phyloP scores from a whole-genome alignment of 2,888 invertebrate genomes.

The Itoplectis maculator region DNA sequence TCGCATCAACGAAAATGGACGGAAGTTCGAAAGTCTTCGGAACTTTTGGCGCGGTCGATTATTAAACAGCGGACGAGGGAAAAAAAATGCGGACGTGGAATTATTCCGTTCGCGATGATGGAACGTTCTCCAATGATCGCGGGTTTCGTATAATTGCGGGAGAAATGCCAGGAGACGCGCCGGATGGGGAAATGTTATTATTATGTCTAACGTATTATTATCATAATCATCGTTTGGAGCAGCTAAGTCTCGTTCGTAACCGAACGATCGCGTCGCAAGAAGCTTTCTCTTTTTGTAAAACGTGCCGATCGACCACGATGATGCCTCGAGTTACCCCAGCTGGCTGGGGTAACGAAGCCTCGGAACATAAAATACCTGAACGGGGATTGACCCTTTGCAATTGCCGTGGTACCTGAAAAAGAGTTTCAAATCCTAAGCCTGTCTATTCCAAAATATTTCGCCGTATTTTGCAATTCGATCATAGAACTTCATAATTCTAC shows the following conservation, averaged over 20 bases:
- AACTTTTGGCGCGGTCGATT: conserved; percentile 24
- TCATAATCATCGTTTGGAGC: conserved; percentile 60
- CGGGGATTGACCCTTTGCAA: conserved; percentile 4
- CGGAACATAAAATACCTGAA: conserved; percentile 32
- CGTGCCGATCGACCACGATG: conserved; percentile 15
- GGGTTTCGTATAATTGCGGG: conserved; percentile 57
- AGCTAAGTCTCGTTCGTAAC: conserved; percentile 31
- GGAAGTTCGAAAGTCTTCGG: conserved; percentile 22
- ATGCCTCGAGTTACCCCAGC: not conserved
- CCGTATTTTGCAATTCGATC: conserved; percentile 36
- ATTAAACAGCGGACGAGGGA: conserved; percentile 22
- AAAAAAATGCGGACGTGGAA: conserved; percentile 1
- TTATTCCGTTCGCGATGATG: conserved; percentile 9
- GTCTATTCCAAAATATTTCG: not conserved
- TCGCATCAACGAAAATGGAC: conserved; percentile 44
- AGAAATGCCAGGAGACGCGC: conserved; percentile 46
- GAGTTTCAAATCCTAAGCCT: not conserved
- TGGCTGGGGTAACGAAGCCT: not conserved
- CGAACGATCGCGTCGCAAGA: conserved; percentile 34
- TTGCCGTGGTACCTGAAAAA: conserved; percentile 12
- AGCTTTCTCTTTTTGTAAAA: conserved; percentile 56
- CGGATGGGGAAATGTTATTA: conserved; percentile 14
- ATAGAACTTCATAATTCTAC: conserved; percentile 34
- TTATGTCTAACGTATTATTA: conserved; percentile 58
- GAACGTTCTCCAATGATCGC: conserved; percentile 27